Conservation (phyloP, 2,113 vertebrate genomes). For the Pterophyllum scalare region DNA sequence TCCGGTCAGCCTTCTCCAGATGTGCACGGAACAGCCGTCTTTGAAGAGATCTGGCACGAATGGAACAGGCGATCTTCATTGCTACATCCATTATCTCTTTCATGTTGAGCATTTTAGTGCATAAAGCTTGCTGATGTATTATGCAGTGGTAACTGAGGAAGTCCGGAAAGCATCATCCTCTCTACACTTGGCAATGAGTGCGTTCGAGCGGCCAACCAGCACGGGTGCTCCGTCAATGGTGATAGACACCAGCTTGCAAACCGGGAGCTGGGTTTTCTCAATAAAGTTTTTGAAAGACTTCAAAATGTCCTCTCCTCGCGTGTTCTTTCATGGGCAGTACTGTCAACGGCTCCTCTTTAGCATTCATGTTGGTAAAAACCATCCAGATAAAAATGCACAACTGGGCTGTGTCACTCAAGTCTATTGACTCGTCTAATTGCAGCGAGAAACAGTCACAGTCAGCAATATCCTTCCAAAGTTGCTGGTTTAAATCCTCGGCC, state of each 20-base stretch:
- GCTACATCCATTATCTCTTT: slow-evolving; percentile 26
- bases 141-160: neutral
- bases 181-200: neutral
- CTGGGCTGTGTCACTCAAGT: neutral
- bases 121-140: neutral
- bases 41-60: slow-evolving; percentile 19
- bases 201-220: slow-evolving; percentile 1
- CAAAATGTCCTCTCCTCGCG: slow-evolving; percentile 3
- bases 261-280: slow-evolving; percentile 12
- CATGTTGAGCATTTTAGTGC: slow-evolving; percentile 24
- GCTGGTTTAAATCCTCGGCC: too few relatives aligned
- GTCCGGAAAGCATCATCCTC: neutral
- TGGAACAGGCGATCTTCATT: slow-evolving; percentile 19
- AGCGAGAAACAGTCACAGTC: neutral
- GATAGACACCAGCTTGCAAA: neutral
- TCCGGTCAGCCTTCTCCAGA: slow-evolving; percentile 9
- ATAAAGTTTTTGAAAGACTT: slow-evolving; percentile 15
- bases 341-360: slow-evolving; percentile 18
- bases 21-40: neutral
- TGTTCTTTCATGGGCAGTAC: slow-evolving; percentile 10
- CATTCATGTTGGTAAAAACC: neutral
- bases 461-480: neutral
- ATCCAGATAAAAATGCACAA: neutral
- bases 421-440: neutral
- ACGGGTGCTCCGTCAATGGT: neutral